Conservation (phyloP, 2,113 vertebrate species). For the Fulica atra region DNA sequence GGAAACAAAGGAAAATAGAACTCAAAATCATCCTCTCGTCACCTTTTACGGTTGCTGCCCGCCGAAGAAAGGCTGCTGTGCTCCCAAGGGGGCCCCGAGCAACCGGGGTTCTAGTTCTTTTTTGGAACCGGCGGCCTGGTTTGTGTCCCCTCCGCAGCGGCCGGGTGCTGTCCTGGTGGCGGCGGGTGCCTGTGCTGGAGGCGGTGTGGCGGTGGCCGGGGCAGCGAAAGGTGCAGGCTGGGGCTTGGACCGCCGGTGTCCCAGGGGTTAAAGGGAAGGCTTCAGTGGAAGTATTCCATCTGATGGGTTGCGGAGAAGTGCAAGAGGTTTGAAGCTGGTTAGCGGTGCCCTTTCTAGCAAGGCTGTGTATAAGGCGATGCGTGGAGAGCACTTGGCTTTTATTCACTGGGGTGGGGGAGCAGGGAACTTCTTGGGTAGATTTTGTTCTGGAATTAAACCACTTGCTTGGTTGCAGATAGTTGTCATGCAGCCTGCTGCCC, state of each 20-base stretch:
- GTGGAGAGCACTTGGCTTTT: not conserved
- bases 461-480: not conserved
- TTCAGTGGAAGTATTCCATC: not conserved
- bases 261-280: not conserved
- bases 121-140: fast-evolving
- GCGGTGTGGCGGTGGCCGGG: fast-evolving
- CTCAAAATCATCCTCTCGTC: no score
- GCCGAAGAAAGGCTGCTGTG: not conserved
- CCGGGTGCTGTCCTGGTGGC: fast-evolving
- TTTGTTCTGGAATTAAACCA: not conserved
- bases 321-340: not conserved
- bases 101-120: not conserved
- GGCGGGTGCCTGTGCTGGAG: not conserved
- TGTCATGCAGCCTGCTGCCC: not conserved
- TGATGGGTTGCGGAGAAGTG: not conserved
- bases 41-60: not conserved
- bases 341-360: not conserved
- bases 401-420: not conserved
- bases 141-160: not conserved
- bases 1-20: no score
- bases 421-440: not conserved
- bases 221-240: not conserved
- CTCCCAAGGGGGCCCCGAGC: not conserved
- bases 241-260: fast-evolving
- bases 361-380: fast-evolving